Base-by-base conservation (phyloP, 1,140 invertebrate species). In the Hermetia illucens region DNA sequence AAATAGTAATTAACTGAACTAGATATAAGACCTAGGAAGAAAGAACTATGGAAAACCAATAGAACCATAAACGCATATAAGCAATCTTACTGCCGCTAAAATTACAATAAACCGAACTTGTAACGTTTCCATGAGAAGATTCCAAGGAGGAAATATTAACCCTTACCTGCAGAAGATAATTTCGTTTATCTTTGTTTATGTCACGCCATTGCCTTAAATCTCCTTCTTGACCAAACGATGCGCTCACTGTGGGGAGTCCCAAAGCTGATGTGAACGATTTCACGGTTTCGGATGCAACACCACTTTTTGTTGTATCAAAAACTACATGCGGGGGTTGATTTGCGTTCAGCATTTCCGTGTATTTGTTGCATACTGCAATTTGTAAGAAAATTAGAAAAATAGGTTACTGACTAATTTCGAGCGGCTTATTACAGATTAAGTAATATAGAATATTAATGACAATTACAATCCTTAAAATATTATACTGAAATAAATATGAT, bases 171-270 rank as follows among this genome's bases (percentile, higher is more conserved):
- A 76, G 68, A 9, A 88, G 55, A 61, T 78, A 86, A 41, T 71
- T 74, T 25, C 71, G 68, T 51, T 88, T 75, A 21, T 75, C 70
- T 2, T 61, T 63, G 8, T 71, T 66, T 22, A 87, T 57, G 30
- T 78, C 69, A 10, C 79, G 67, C 84, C 84, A 89, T 47, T 82
- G 79, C 32, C 77, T 64, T 6, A 90, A 55, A 61, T 90, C 85
- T 1, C 79, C 81, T 16, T 74, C 69, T 51, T 87, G 82, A 0
- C 86, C 87, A 52, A 82, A 90, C 16, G 85, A 83, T 2, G 77
- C 76, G 22, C 79, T 80, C 8, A 91, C 67, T 1, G 86, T 91
- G 4, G 88, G 86, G 39, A 90, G 52, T 1, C 74, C 81, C 29
- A 91, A 53, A 2, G 81, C 75, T 18, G 75, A 69, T 0, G 80